Conservation (phyloP, 2,797 vertebrate genomes). For the Manis javanica region DNA sequence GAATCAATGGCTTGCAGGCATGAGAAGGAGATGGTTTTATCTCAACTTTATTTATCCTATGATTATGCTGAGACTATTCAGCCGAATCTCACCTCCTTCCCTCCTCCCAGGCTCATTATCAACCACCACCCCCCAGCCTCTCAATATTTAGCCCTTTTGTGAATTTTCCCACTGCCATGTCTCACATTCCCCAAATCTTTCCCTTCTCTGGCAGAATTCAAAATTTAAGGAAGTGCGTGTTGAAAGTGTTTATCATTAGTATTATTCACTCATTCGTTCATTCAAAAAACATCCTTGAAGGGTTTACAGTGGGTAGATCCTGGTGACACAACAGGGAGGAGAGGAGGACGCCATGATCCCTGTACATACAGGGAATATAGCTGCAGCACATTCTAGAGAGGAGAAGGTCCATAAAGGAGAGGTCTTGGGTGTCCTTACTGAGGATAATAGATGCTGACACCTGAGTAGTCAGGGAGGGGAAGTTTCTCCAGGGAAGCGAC, state of each 20-base stretch:
- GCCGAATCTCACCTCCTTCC: neutral
- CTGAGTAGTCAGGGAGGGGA: neutral
- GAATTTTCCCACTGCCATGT: neutral
- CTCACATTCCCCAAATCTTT: neutral
- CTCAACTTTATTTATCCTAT: slow-evolving; percentile 79
- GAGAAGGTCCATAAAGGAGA: neutral
- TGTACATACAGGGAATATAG: neutral
- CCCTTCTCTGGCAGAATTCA: slow-evolving; percentile 32
- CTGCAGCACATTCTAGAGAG: neutral
- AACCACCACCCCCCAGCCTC: neutral
- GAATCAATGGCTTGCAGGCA: slow-evolving; percentile 74
- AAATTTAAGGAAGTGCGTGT: slow-evolving; percentile 41
- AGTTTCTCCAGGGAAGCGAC: neutral
- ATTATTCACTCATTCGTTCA: neutral
- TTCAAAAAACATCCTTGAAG: slow-evolving; percentile 31
- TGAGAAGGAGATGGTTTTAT: slow-evolving; percentile 68
- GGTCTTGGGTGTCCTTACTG: neutral
- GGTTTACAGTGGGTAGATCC: neutral
- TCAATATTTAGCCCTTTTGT: neutral
- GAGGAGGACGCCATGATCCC: neutral
- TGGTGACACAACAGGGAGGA: neutral
- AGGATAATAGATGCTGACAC: neutral
- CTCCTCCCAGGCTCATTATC: neutral
- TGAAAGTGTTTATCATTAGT: neutral
- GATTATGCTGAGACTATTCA: slow-evolving; percentile 70